A percentile compares a stretch with the other conserved stretches of the same genome.
Evolutionary conservation across 1,140 invertebrate species (phyloP).

Genomic region (Eueides isabella): DNA sequence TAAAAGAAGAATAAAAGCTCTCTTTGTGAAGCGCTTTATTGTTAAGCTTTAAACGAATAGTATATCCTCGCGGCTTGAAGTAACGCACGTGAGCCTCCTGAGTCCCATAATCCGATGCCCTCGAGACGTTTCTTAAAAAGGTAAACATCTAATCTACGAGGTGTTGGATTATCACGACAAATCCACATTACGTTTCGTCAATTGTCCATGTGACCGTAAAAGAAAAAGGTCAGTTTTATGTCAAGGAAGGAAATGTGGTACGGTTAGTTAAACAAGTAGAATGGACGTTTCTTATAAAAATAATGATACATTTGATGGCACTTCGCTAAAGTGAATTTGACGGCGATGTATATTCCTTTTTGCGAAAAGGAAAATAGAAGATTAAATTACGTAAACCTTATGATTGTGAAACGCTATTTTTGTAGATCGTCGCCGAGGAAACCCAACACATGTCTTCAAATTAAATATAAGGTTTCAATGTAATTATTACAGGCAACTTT

Average conservation of each 20-base stretch:
- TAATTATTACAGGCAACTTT: background rate
- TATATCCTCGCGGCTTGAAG: constrained; percentile 52
- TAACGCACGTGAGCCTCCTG: constrained; percentile 43
- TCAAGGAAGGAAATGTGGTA: constrained; percentile 57
- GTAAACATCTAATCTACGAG: constrained; percentile 66
- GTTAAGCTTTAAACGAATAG: constrained; percentile 55
- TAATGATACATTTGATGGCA: constrained; percentile 49
- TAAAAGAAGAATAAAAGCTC: constrained; percentile 39
- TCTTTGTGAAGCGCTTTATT: constrained; percentile 54
- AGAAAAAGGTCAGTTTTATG: constrained; percentile 71
- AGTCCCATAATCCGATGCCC: constrained; percentile 47
- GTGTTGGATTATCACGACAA: constrained; percentile 72
- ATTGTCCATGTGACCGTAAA: constrained; percentile 64
- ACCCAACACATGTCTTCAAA: background rate
- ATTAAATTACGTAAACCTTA: constrained; percentile 18
- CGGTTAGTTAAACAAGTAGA: constrained; percentile 74
- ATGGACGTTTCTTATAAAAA: constrained; percentile 68
- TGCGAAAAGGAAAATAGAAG: constrained; percentile 25
- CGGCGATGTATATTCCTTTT: constrained; percentile 31
- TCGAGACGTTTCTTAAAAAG: constrained; percentile 58
- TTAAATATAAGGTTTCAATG: background rate
- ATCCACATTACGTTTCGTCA: constrained; percentile 69
- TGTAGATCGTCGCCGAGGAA: background rate
- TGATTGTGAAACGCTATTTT: constrained; percentile 8
- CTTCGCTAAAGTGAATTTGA: constrained; percentile 44